Evolutionary conservation across 2,113 vertebrate species (phyloP), one percentile per base, ranked within the genome.

Genomic region (Tautogolabrus adspersus): DNA sequence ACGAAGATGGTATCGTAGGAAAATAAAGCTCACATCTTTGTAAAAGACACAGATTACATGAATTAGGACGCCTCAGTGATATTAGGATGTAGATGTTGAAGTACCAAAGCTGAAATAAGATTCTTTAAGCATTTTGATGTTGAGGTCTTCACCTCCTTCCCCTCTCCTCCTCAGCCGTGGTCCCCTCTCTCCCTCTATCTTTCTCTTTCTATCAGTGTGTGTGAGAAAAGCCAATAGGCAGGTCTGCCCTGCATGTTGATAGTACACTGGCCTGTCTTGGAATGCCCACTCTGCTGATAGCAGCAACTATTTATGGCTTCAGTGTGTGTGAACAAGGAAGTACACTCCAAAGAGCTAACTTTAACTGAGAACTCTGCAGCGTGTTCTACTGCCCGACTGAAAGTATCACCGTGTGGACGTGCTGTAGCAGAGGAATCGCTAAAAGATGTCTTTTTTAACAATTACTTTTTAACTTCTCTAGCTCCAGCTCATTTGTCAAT

Each of bases 251-350:
- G 65, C 7, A 1, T 75, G 82, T 77, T 87, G 89, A 87, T 88
- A 73, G 76, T 62, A 58, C 74, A 21, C 74, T 3, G 69, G 70
- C 84, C 49, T 6, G 84, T 83, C 90, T 87, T 86, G 90, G 88
- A 83, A 88, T 88, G 87, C 73, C 86, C 79, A 60, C 72, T 30
- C 30, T 75, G 82, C 84, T 89, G 89, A 91, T 92, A 90, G 81
- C 75, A 11, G 59, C 1, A 18, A 66, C 87, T 92, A 91, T 92
- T 92, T 92, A 67, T 90, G 90, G 86, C 72, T 57, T 52, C 72
- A 60, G 59, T 75, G 83, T 89, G 87, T 89, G 87, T 85, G 86
- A 90, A 89, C 81, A 42, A 80, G 77, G 47, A 72, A 75, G 78
- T 65, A 34, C 72, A 68, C 72, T 81, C 63, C 75, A 62, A 72